These are phyloP conservation scores for Bubo scandiacus DNA, from an alignment of 2,113 vertebrate species.

Conservation along the genomic window DNA sequence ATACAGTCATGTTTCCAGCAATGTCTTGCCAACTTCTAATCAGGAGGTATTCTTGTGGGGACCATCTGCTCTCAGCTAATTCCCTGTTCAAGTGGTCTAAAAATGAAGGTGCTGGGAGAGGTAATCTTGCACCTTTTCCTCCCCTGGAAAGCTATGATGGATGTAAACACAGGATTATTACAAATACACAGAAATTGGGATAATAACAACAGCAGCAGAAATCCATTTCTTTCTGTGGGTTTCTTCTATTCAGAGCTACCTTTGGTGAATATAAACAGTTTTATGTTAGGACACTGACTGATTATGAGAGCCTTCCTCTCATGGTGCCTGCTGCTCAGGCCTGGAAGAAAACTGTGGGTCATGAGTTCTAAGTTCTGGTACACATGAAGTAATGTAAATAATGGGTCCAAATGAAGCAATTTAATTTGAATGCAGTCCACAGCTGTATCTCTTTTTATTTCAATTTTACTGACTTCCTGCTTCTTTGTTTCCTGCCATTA, in stretches of 20 bases:
- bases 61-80: neutral
- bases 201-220: neutral
- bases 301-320: neutral
- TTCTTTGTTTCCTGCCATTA: neutral
- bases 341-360: neutral
- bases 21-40: neutral
- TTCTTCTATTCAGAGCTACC: neutral
- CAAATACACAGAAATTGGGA: neutral
- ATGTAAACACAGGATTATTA: neutral
- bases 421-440: neutral
- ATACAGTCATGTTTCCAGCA: neutral
- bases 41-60: neutral
- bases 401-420: neutral
- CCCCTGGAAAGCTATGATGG: neutral
- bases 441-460: conserved; percentile 18
- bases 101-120: neutral
- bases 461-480: conserved; percentile 1
- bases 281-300: neutral
- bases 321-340: neutral
- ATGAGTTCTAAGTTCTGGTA: neutral
- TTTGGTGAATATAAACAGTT: neutral
- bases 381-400: neutral
- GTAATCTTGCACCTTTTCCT: neutral
- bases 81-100: neutral
- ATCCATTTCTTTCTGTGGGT: neutral